Percentiles rank a stretch among this genome's conserved stretches.
phyloP scores from a whole-genome alignment of 2,888 invertebrate species.

The Mesorhabditis belari region DNA sequence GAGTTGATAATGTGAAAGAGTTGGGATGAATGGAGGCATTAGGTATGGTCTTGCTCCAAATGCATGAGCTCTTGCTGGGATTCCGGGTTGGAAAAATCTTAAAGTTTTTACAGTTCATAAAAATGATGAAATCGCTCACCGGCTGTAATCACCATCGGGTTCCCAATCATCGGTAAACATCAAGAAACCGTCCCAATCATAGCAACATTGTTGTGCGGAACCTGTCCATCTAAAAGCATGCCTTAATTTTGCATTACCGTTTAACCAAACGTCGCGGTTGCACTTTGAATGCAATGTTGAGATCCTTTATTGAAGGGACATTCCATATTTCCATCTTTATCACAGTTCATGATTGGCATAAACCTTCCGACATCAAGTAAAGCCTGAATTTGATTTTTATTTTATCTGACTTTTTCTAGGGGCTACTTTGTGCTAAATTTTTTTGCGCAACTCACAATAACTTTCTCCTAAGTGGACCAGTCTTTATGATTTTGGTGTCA shows the following conservation, averaged over 20 bases:
- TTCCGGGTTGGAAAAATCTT: slow-evolving; percentile 47
- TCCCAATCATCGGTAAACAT: slow-evolving; percentile 91
- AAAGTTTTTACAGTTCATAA: slow-evolving; percentile 6
- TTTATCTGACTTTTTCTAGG: too few species aligned
- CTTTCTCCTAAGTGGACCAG: too few species aligned
- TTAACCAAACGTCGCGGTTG: slow-evolving; percentile 17
- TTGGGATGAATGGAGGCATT: slow-evolving; percentile 57
- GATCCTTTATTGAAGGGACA: slow-evolving; percentile 83
- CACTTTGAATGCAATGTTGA: slow-evolving; percentile 83
- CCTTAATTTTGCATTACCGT: neutral
- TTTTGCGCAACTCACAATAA: too few species aligned
- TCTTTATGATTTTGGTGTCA: too few species aligned
- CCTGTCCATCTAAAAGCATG: slow-evolving; percentile 32
- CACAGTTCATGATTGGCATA: slow-evolving; percentile 81
- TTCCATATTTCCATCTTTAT: slow-evolving; percentile 76
- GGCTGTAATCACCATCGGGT: slow-evolving; percentile 49
- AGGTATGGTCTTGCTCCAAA: slow-evolving; percentile 75
- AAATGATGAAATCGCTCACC: neutral
- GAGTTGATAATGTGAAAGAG: slow-evolving; percentile 86
- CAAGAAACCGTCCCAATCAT: slow-evolving; percentile 79
- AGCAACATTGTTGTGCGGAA: slow-evolving; percentile 86
- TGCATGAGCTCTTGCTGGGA: slow-evolving; percentile 61
- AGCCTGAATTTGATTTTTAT: slow-evolving; percentile 63
- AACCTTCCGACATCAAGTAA: slow-evolving; percentile 78
- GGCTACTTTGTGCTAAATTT: too few species aligned